A percentile compares a stretch with the other conserved stretches of the same genome.
Evolutionary conservation across 2,888 invertebrate species (phyloP).

Genomic region (Cantharis lateralis): DNA sequence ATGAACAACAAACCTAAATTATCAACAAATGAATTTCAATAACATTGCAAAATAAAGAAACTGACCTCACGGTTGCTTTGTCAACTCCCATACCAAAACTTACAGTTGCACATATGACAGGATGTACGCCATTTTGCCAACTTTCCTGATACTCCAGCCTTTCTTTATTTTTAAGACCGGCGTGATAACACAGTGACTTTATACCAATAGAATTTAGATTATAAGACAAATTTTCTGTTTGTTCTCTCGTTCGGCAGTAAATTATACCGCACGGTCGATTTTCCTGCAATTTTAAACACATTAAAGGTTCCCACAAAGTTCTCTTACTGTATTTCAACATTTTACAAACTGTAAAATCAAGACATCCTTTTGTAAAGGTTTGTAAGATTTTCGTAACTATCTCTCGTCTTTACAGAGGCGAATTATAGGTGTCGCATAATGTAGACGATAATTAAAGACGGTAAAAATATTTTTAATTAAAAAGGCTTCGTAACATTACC

Average conservation of each 20-base stretch:
- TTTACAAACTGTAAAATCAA: too few species aligned
- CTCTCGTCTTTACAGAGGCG: too few species aligned
- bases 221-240: slow-evolving; percentile 82
- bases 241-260: slow-evolving; percentile 92
- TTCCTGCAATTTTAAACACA: slow-evolving; percentile 42
- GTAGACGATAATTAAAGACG: too few species aligned
- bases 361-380: too few species aligned
- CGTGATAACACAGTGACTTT: slow-evolving; percentile 85
- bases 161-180: slow-evolving; percentile 76
- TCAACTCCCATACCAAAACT: slow-evolving; percentile 99
- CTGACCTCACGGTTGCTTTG: slow-evolving; percentile 84
- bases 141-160: slow-evolving; percentile 82
- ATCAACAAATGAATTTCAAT: background rate
- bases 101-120: slow-evolving; percentile 94
- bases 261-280: slow-evolving; percentile 80
- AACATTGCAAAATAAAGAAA: background rate
- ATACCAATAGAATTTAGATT: slow-evolving; percentile 76
- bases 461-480: too few species aligned
- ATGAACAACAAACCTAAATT: slow-evolving; percentile 86
- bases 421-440: too few species aligned
- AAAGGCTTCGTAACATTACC: too few species aligned
- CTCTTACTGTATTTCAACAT: too few species aligned
- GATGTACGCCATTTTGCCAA: slow-evolving; percentile 88
- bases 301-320: background rate
- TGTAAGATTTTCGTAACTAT: too few species aligned